Conservation (phyloP, 2,113 vertebrate species). For the Crocuta crocuta region DNA sequence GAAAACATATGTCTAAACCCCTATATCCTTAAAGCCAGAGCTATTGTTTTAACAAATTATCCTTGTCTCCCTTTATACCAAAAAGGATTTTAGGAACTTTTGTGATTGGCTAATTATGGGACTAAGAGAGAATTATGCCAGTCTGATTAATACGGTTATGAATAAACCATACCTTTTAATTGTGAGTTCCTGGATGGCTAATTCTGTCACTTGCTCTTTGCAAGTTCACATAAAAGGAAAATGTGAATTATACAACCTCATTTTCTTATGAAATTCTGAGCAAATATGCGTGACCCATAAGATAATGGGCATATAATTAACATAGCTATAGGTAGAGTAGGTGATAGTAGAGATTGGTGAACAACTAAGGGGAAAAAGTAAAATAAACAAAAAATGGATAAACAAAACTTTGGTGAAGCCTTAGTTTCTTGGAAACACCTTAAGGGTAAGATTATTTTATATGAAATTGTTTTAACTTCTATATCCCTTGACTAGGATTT, state of each 20-base stretch:
- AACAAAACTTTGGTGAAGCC: neutral
- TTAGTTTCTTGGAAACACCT: neutral
- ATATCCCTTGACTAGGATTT: neutral
- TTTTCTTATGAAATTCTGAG: slow-evolving; percentile 29
- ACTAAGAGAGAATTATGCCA: neutral
- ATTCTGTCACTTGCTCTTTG: neutral
- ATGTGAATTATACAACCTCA: neutral
- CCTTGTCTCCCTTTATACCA: neutral
- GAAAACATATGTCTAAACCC: neutral
- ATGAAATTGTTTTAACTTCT: neutral
- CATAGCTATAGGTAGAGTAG: neutral
- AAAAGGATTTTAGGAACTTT: neutral
- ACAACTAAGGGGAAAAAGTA: neutral
- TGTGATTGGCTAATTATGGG: neutral
- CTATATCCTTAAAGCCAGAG: neutral
- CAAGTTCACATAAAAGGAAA: slow-evolving; percentile 3
- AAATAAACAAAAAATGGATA: neutral
- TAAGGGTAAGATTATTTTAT: neutral
- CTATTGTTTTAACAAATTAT: slow-evolving; percentile 6
- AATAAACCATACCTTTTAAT: neutral
- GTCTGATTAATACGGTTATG: slow-evolving; percentile 35
- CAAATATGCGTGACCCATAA: neutral
- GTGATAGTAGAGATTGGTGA: neutral
- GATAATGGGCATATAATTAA: neutral
- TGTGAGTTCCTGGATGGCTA: neutral